Conservation (phyloP, 2,888 invertebrate genomes). For the Diarsia mendica region DNA sequence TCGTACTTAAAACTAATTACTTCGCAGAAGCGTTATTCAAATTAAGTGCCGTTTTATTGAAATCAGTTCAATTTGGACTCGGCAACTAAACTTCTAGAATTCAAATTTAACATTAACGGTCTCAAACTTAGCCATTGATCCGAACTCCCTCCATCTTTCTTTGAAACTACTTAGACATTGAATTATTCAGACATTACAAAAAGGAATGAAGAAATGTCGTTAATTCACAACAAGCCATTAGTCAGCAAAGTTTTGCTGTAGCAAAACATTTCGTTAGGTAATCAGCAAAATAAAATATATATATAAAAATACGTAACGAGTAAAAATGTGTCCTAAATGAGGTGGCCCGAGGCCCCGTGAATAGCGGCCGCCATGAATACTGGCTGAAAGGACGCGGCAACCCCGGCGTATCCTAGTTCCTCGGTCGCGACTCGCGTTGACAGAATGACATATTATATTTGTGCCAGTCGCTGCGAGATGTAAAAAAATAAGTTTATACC, state of each 20-base stretch:
- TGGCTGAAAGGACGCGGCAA: conserved; percentile 58
- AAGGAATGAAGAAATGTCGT: conserved; percentile 27
- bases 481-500: conserved; percentile 26
- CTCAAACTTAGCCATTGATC: conserved; percentile 32
- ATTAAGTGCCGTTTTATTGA: conserved; percentile 46
- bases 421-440: conserved; percentile 23
- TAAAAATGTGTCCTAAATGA: conserved; percentile 66
- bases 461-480: conserved; percentile 24
- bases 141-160: conserved; percentile 4
- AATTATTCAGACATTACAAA: conserved; percentile 35
- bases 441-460: conserved; percentile 48
- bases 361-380: conserved; percentile 59
- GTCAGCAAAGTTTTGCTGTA: conserved; percentile 19
- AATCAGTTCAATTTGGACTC: conserved; percentile 41
- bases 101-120: conserved; percentile 39
- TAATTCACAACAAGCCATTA: conserved; percentile 28
- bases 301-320: conserved; percentile 44
- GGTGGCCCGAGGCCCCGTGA: conserved; percentile 58
- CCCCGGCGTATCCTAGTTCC: conserved; percentile 61
- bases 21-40: conserved; percentile 40
- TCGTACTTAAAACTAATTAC: conserved; percentile 46
- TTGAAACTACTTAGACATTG: conserved; percentile 7
- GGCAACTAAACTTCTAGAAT: conserved; percentile 32
- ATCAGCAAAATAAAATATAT: conserved; percentile 50
- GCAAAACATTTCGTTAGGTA: conserved; percentile 47